Base-by-base conservation (phyloP, 2,797 vertebrate genomes). In the Acipenser transmontanus region DNA sequence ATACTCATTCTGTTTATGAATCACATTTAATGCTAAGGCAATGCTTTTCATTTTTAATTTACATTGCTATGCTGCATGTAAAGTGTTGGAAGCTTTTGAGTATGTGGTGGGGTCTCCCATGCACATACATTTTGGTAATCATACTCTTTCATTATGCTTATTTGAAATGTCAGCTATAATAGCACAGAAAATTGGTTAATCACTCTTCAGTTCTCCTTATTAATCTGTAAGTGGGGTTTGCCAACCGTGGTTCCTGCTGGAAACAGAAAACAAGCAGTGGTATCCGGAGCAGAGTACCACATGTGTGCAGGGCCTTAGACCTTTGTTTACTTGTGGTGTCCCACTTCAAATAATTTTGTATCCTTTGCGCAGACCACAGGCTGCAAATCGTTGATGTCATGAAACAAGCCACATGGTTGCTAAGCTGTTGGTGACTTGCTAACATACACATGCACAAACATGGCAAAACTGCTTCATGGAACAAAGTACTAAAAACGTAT, bases 401-500 rank as follows among this genome's bases (percentile, higher is more conserved):
- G 13, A 61, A 12, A 34, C 7, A 6, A 61, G 47, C 17, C 4
- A 10, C 65, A 66, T 14, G 20, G 65, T 66, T 60, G 54, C 65
- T 49, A 50, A 56, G 65, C 65, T 60, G 49, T 20, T 34, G 17
- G 9, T 54, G 4, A 59, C 50, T 47, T 14, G 47, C 6, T 8
- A 20, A 47, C 8, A 51, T 7, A 13, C 52, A 20, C 49, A 34
- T 3, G 57, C 13, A 59, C n/a, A 59, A 20, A 63, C 60, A 8
- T 47, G 60, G 64, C 63, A 49, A 51, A 8, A 66, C 59, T 20
- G 59, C 52, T 60, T 69, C 7, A 11, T 51, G 59, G 64, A 66
- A 65, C 50, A 70, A 70, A 70, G 60, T 17, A 9, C 11, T 56
- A 70, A 82, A 71, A 79, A 73, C 76, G 61, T 56, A 71, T 65